Conservation (phyloP, 2,797 vertebrate genomes). For the Myotis vivesi region DNA sequence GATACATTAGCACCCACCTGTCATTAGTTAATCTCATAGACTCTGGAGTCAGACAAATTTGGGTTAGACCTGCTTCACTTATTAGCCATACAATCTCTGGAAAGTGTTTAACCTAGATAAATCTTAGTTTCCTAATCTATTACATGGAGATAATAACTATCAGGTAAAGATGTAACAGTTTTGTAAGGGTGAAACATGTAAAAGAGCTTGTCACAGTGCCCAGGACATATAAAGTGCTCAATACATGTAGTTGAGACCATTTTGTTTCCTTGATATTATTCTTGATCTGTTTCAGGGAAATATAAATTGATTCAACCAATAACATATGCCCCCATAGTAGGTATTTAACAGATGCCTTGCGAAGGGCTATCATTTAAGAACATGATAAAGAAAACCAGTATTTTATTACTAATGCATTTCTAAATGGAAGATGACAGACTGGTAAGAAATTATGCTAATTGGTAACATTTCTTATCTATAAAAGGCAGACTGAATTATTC, state of each 20-base stretch:
- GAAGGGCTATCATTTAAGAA: conserved; percentile 31
- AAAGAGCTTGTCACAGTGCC: background rate
- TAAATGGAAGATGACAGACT: conserved; percentile 1
- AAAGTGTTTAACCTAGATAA: background rate
- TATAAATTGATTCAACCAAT: background rate
- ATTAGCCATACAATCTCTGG: background rate
- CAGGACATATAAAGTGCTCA: background rate
- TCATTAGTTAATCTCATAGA: background rate
- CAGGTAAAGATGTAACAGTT: background rate
- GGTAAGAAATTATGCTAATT: conserved; percentile 2
- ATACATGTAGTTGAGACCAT: background rate
- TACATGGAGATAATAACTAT: background rate
- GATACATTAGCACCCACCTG: background rate
- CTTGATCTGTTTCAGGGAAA: background rate
- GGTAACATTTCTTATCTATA: conserved; percentile 24
- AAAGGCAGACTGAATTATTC: background rate
- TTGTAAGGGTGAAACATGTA: background rate
- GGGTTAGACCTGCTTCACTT: background rate
- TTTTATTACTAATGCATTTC: conserved; percentile 6
- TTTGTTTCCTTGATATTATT: conserved; percentile 29
- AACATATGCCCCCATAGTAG: background rate
- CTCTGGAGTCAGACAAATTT: background rate
- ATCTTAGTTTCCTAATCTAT: conserved; percentile 20
- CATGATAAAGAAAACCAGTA: background rate
- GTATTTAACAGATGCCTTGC: conserved; percentile 11